phyloP scores from a whole-genome alignment of 2,888 invertebrate species.

The Caenorhabditis zanzibari region DNA sequence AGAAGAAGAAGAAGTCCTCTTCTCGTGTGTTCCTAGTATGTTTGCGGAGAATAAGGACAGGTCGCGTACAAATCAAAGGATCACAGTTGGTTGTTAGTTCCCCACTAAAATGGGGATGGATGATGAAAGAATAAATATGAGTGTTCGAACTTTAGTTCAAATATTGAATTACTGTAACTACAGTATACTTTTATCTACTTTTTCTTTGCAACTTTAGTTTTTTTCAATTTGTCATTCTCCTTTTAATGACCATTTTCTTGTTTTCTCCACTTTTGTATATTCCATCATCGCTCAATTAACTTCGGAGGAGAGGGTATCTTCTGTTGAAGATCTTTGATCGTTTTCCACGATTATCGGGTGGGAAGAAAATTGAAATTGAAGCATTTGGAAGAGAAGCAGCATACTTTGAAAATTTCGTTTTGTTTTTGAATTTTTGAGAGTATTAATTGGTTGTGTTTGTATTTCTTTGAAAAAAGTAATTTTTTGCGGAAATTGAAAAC shows the following conservation, averaged over 20 bases:
- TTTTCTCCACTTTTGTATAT: not conserved
- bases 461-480: no score
- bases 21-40: conserved; percentile 41
- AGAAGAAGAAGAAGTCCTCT: not conserved
- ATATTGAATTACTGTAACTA: not conserved
- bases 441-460: no score
- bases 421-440: no score
- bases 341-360: not conserved
- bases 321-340: conserved; percentile 27
- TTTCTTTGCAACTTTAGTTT: not conserved
- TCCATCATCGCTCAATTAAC: conserved; percentile 27
- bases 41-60: conserved; percentile 14
- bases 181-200: not conserved
- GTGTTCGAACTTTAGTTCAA: conserved; percentile 13
- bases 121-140: conserved; percentile 23
- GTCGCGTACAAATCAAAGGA: conserved; percentile 33
- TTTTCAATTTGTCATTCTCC: not conserved
- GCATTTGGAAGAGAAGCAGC: not conserved
- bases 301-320: conserved; percentile 20
- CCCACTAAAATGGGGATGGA: not conserved
- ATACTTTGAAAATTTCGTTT: no score
- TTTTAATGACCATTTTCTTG: not conserved
- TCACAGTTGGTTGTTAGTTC: conserved; percentile 2
- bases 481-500: no score
- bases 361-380: not conserved